A percentile compares a stretch with the other conserved stretches of the same genome.
phyloP scores from a whole-genome alignment of 2,113 vertebrate species.

The Jaculus jaculus region DNA sequence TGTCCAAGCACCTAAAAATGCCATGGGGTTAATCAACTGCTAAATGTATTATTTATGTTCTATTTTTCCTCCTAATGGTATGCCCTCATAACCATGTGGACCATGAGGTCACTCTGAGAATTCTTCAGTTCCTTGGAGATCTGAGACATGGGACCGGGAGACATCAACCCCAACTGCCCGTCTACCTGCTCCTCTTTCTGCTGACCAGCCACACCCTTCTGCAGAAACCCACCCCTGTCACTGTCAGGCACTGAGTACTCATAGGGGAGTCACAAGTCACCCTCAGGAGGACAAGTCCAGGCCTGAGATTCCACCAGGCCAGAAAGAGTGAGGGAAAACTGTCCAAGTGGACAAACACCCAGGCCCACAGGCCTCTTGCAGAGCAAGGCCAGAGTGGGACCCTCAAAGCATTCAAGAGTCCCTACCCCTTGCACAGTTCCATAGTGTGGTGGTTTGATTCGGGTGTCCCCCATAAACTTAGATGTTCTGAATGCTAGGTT shows the following conservation, averaged over 20 bases:
- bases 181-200: no score
- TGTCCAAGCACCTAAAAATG: neutral
- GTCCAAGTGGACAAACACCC: neutral
- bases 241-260: neutral
- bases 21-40: neutral
- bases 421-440: neutral
- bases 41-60: no score
- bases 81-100: neutral
- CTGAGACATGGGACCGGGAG: no score
- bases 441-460: no score
- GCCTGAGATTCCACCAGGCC: neutral
- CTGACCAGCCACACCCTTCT: neutral
- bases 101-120: neutral
- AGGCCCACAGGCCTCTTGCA: neutral
- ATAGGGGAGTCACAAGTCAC: neutral
- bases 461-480: no score
- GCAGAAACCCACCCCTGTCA: no score
- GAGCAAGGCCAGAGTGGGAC: neutral
- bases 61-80: neutral
- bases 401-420: neutral
- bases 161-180: rapidly evolving
- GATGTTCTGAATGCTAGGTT: no score
- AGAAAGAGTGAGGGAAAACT: neutral
- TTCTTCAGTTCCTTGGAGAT: neutral
- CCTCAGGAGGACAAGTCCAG: neutral